Evolutionary conservation across 2,113 vertebrate genomes (phyloP).

Genomic region (Forbesichthys agassizii): DNA sequence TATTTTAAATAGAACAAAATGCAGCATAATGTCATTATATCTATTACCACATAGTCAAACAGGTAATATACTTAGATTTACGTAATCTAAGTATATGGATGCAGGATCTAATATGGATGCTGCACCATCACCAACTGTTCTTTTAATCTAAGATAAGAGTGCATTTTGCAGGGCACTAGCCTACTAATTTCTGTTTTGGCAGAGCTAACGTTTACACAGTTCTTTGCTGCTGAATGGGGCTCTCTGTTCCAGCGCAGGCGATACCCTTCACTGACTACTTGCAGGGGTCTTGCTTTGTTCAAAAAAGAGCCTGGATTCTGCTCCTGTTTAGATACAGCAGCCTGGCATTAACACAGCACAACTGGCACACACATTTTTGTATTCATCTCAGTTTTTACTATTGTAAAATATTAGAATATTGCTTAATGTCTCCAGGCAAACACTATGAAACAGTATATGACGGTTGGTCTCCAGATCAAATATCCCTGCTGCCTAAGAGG

Average conservation of each 20-base stretch:
- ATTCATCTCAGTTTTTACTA: not conserved
- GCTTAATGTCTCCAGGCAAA: constrained; percentile 1
- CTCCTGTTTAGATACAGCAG: constrained; percentile 6
- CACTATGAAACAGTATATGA: not conserved
- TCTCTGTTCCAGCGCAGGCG: constrained; percentile 59
- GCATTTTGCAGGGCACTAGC: constrained; percentile 44
- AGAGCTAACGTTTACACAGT: constrained; percentile 62
- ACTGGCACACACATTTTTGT: not conserved
- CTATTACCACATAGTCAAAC: no score
- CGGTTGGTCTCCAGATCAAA: not conserved
- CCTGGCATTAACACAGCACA: constrained; percentile 9
- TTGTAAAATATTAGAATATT: not conserved
- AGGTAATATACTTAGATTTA: not conserved
- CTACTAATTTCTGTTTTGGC: constrained; percentile 62
- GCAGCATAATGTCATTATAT: no score
- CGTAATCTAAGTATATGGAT: not conserved
- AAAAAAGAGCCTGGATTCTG: constrained; percentile 31
- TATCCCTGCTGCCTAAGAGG: constrained; percentile 6
- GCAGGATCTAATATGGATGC: constrained; percentile 2
- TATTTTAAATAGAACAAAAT: no score
- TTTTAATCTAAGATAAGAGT: constrained; percentile 58
- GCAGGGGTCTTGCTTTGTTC: constrained; percentile 40
- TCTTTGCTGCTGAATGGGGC: constrained; percentile 55
- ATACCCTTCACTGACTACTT: constrained; percentile 50
- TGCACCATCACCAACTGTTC: constrained; percentile 33